A percentile compares a stretch with the other conserved stretches of the same genome.
Evolutionary conservation across 2,888 invertebrate genomes (phyloP).

Genomic region (Piscicola geometra): DNA sequence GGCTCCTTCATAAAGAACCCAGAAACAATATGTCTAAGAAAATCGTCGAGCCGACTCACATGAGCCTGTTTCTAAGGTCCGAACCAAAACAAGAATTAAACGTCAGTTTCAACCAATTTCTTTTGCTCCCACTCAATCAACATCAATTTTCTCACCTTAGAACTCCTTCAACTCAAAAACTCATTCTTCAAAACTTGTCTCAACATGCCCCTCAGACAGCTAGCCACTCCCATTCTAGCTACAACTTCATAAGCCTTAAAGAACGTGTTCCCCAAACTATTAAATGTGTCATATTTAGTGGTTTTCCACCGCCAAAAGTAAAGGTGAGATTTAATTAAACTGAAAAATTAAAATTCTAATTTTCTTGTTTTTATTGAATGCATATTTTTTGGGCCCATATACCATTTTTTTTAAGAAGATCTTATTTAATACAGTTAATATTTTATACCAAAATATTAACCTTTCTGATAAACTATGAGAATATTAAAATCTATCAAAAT

Average conservation of each 20-base stretch:
- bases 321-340: constrained; percentile 2
- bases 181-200: no score
- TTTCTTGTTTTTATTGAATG: no score
- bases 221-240: background rate
- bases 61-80: background rate
- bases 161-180: no score
- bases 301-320: constrained; percentile 20
- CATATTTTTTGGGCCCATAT: no score
- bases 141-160: background rate
- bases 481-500: no score
- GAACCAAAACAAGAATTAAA: background rate
- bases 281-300: constrained; percentile 25
- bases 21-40: background rate
- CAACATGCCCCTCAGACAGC: background rate
- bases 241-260: background rate
- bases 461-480: no score
- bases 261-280: constrained; percentile 5
- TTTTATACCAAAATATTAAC: no score
- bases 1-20: background rate
- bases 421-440: no score
- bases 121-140: background rate
- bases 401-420: no score
- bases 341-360: no score
- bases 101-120: background rate
- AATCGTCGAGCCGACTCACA: background rate